phyloP scores from a whole-genome alignment of 2,888 invertebrate species.

The Corbicula japonica region DNA sequence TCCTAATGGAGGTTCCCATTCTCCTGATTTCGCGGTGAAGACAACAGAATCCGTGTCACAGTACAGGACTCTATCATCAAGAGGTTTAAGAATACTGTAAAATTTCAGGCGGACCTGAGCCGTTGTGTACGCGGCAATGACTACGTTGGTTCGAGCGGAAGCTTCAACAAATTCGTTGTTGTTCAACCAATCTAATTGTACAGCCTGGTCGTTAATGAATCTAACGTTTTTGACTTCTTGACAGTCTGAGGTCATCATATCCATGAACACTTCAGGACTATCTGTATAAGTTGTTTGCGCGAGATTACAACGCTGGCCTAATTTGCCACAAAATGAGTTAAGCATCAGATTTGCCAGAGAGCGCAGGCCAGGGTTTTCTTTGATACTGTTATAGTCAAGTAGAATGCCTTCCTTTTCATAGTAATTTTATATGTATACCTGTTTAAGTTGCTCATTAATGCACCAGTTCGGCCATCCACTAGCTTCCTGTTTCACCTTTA shows the following conservation, averaged over 20 bases:
- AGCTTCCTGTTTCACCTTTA: too few relatives aligned
- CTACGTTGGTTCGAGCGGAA: background rate
- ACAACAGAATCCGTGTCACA: too few relatives aligned
- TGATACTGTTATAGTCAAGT: too few relatives aligned
- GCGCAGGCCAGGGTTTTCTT: background rate
- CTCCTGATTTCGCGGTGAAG: too few relatives aligned
- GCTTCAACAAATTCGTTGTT: background rate
- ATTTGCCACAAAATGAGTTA: slow-evolving; percentile 2
- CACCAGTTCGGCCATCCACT: too few relatives aligned
- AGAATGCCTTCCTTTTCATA: too few relatives aligned
- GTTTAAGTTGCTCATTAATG: too few relatives aligned
- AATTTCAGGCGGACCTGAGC: background rate
- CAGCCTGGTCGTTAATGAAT: slow-evolving; percentile 11
- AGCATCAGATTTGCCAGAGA: slow-evolving; percentile 1
- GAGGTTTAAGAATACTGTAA: too few relatives aligned
- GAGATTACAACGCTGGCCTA: background rate
- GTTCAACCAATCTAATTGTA: background rate
- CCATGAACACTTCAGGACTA: slow-evolving; percentile 7
- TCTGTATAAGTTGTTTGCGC: slow-evolving; percentile 6
- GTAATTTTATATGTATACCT: too few relatives aligned
- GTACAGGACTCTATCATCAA: too few relatives aligned
- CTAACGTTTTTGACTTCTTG: slow-evolving; percentile 3
- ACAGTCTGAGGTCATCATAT: background rate
- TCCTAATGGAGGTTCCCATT: too few relatives aligned
- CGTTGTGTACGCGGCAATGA: slow-evolving; percentile 2